phyloP scores from a whole-genome alignment of 2,113 vertebrate genomes.

The Oryzias curvinotus region DNA sequence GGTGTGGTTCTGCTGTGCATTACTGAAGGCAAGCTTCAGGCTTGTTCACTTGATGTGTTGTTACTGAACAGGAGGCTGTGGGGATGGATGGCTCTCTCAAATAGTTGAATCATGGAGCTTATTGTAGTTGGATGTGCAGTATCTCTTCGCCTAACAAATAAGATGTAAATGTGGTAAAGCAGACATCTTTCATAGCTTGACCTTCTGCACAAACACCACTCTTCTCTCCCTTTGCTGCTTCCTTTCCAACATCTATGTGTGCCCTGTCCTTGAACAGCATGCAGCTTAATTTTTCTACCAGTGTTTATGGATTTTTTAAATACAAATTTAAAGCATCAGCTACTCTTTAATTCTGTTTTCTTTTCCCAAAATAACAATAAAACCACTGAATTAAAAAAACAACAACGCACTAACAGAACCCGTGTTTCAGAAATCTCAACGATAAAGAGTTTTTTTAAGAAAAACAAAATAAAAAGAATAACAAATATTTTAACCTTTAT shows the following conservation, averaged over 20 bases:
- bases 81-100: slow-evolving; percentile 29
- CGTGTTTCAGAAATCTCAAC: background rate
- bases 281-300: slow-evolving; percentile 16
- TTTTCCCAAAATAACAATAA: slow-evolving; percentile 3
- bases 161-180: slow-evolving; percentile 48
- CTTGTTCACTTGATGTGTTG: background rate
- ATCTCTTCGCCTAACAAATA: slow-evolving; percentile 38
- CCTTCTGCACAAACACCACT: slow-evolving; percentile 53
- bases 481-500: background rate
- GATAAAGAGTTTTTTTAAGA: background rate
- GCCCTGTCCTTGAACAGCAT: background rate
- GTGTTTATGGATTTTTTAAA: slow-evolving; percentile 4
- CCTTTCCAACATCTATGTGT: slow-evolving; percentile 16
- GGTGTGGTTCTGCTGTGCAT: too few relatives aligned
- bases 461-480: background rate
- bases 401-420: background rate
- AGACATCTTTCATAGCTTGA: slow-evolving; percentile 61
- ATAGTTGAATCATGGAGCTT: slow-evolving; percentile 23
- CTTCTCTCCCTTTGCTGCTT: slow-evolving; percentile 8
- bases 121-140: slow-evolving; percentile 37
- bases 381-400: background rate
- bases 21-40: background rate
- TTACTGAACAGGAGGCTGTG: background rate
- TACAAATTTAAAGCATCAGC: background rate
- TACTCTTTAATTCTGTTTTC: background rate